phyloP scores from a whole-genome alignment of 2,888 invertebrate species.

The Apotomis turbidana region DNA sequence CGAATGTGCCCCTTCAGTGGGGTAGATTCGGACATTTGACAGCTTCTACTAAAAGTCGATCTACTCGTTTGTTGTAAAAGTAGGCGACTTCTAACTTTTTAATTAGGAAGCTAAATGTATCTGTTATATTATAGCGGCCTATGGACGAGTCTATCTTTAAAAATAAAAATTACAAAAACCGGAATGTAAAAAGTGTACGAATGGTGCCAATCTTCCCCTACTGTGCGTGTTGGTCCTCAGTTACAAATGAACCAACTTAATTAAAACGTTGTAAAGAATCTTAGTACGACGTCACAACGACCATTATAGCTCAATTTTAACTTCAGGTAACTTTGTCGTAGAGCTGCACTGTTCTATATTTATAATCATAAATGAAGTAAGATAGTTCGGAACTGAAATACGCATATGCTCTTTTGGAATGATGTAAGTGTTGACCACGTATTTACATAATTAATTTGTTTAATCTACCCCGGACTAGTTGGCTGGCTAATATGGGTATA shows the following conservation, averaged over 20 bases:
- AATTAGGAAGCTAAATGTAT: no score
- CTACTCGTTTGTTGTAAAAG: no score
- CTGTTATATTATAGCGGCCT: no score
- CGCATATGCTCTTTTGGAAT: conserved; percentile 26
- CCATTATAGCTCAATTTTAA: not conserved
- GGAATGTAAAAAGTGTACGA: no score
- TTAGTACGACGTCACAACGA: not conserved
- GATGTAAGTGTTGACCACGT: conserved; percentile 50
- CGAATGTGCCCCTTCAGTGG: no score
- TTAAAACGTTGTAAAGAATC: no score
- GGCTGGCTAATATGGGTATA: conserved; percentile 25
- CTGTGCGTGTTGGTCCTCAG: conserved; percentile 18
- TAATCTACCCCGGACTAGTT: conserved; percentile 60
- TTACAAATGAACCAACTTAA: not conserved
- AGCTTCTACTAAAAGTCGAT: no score
- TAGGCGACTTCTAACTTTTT: no score
- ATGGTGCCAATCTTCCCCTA: no score
- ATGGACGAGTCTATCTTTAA: no score
- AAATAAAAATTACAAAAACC: no score
- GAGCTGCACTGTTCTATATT: not conserved
- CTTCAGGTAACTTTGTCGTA: not conserved
- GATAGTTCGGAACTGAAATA: not conserved
- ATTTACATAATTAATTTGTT: conserved; percentile 71
- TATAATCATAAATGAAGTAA: not conserved
- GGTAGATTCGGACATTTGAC: no score